A percentile compares a stretch with the other conserved stretches of the same genome.
Evolutionary conservation across 2,113 vertebrate genomes (phyloP).

Genomic region (Heloderma charlesbogerti): DNA sequence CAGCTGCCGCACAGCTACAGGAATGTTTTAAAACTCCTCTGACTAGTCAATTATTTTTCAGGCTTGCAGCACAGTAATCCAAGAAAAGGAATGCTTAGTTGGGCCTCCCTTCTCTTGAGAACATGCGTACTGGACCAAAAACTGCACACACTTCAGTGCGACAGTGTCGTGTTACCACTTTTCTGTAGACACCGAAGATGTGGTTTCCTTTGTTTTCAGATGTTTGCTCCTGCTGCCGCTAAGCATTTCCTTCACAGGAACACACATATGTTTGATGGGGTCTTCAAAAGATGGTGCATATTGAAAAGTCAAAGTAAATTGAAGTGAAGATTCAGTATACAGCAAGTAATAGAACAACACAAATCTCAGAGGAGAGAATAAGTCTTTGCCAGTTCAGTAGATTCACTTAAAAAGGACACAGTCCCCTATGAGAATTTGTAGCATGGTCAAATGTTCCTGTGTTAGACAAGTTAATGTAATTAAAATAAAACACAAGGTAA

Average conservation of each 20-base stretch:
- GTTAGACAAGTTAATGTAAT: not conserved
- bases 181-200: not conserved
- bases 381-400: not conserved
- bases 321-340: not conserved
- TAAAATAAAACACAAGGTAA: not conserved
- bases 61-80: not conserved
- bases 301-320: not conserved
- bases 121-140: not conserved
- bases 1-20: not conserved
- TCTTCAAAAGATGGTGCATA: not conserved
- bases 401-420: not conserved
- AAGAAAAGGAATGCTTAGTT: not conserved
- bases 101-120: not conserved
- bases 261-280: not conserved
- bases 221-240: not conserved
- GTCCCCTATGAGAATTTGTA: not conserved
- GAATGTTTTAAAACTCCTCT: not conserved
- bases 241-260: not conserved
- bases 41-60: not conserved
- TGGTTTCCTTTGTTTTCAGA: not conserved
- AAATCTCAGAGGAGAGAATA: not conserved
- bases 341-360: not conserved
- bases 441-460: not conserved
- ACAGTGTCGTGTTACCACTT: not conserved
- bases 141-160: not conserved